Evolutionary conservation across 2,797 vertebrate genomes (phyloP).

Genomic region (Sebastes matsubarae): DNA sequence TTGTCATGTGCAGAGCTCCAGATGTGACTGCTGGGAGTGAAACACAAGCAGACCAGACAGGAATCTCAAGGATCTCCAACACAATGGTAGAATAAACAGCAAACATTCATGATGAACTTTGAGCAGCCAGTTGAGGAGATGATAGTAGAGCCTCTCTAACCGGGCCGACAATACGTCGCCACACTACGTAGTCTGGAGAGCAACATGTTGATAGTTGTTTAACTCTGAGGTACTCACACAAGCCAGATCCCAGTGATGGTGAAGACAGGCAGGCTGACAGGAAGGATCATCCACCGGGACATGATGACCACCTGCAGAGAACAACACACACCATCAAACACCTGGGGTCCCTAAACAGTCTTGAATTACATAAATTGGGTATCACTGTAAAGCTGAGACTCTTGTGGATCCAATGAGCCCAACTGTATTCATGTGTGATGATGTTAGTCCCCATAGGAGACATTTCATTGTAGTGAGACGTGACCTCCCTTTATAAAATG

Average conservation of each 20-base stretch:
- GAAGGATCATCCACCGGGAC: conserved; percentile 89
- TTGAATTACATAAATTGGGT: no score
- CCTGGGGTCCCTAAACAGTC: background rate
- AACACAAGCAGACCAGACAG: background rate
- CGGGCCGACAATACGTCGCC: no score
- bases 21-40: background rate
- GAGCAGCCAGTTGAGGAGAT: background rate
- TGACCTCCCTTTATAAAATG: no score
- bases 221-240: conserved; percentile 82
- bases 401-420: no score
- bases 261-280: conserved; percentile 86
- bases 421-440: no score
- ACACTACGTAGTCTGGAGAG: no score
- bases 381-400: no score
- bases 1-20: background rate
- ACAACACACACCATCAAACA: background rate
- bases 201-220: background rate
- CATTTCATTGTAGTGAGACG: no score
- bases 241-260: conserved; percentile 92
- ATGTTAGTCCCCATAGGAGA: no score
- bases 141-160: background rate
- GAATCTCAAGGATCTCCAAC: conserved; percentile 17
- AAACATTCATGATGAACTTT: conserved; percentile 2
- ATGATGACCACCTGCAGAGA: conserved; percentile 62
- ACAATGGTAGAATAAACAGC: background rate